These are phyloP conservation scores for Melitaea cinxia DNA, from an alignment of 1,140 invertebrate species.

Conservation along the genomic window DNA sequence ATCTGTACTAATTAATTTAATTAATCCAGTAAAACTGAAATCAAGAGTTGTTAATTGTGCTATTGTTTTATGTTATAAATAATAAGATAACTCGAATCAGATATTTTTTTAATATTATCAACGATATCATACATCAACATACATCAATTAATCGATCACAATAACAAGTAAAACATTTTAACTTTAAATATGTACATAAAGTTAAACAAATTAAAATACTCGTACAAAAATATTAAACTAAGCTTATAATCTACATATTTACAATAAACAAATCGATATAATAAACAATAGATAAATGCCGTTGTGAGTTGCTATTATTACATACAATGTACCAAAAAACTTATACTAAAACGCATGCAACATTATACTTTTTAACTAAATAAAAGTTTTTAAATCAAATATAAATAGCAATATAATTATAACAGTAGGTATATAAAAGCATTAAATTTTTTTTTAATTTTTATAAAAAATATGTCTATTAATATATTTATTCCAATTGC, in stretches of 20 bases:
- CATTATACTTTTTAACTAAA: too few relatives aligned
- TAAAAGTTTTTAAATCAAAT: too few relatives aligned
- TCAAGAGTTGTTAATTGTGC: not conserved
- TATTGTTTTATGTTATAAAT: not conserved
- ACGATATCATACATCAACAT: slow-evolving; percentile 16
- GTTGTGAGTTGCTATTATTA: not conserved
- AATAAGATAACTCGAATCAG: slow-evolving; percentile 3
- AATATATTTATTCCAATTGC: too few relatives aligned
- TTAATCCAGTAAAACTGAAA: not conserved
- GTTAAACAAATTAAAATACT: slow-evolving; percentile 2
- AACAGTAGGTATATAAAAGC: too few relatives aligned
- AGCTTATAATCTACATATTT: slow-evolving; percentile 13
- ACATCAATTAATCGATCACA: slow-evolving; percentile 28
- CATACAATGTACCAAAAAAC: not conserved
- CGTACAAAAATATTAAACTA: not conserved
- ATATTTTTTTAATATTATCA: slow-evolving; percentile 25
- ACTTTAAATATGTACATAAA: slow-evolving; percentile 24
- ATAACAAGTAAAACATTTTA: slow-evolving; percentile 24
- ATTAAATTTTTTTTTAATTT: too few relatives aligned
- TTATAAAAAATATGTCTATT: too few relatives aligned
- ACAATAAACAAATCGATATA: too few relatives aligned
- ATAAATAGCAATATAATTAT: too few relatives aligned
- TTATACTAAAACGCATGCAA: not conserved
- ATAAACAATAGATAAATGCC: slow-evolving; percentile 4
- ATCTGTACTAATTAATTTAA: not conserved